Evolutionary conservation across 2,797 vertebrate genomes (phyloP).

Genomic region (Peromyscus nudipes): DNA sequence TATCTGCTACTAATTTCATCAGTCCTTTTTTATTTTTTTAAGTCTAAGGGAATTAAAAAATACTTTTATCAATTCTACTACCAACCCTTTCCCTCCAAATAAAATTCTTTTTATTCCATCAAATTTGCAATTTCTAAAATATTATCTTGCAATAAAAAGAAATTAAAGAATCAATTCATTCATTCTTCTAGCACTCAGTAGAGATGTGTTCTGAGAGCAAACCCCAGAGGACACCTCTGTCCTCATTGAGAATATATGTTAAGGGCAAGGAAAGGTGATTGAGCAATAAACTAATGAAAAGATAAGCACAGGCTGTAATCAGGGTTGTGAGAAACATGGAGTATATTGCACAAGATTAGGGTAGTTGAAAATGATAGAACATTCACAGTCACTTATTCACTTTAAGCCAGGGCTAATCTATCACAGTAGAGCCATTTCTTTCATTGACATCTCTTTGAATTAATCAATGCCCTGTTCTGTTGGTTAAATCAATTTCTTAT

Average conservation of each 20-base stretch:
- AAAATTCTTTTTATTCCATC: constrained; percentile 78
- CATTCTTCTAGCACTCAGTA: constrained; percentile 67
- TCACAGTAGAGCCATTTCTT: background rate
- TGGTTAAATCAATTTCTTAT: background rate
- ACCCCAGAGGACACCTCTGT: background rate
- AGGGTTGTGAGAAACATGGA: background rate
- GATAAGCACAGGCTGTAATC: background rate
- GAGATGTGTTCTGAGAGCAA: constrained; percentile 25
- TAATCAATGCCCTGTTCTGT: background rate
- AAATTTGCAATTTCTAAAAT: constrained; percentile 78
- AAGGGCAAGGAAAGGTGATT: background rate
- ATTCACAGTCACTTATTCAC: background rate
- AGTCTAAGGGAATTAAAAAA: constrained; percentile 52
- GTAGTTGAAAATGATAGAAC: background rate
- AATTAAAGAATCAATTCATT: constrained; percentile 79
- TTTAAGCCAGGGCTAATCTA: background rate
- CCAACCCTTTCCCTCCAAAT: constrained; percentile 75
- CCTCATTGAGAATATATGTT: constrained; percentile 43
- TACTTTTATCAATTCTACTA: constrained; percentile 79
- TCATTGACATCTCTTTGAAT: background rate
- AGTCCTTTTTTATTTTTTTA: constrained; percentile 66
- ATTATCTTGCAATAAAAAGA: constrained; percentile 62
- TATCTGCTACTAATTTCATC: constrained; percentile 84
- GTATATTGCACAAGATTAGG: background rate
- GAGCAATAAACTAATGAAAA: constrained; percentile 47